Evolutionary conservation across 1,140 invertebrate species (phyloP).

Genomic region (Trypoxylus dichotomus): DNA sequence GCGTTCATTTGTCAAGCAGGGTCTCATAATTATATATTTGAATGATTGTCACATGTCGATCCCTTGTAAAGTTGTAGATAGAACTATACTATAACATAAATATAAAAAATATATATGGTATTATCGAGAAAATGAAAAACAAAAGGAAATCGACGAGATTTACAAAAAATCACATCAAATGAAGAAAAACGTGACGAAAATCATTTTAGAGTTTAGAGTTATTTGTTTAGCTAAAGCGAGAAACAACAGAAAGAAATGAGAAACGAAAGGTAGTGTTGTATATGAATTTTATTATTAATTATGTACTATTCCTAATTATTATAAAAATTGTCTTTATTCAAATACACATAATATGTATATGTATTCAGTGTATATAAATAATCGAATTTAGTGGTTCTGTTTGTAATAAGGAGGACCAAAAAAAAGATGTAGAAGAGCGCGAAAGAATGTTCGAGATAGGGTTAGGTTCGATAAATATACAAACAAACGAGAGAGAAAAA

Average conservation of each 20-base stretch:
- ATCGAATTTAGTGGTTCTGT: slow-evolving; percentile 49
- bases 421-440: slow-evolving; percentile 31
- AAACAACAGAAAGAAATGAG: neutral
- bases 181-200: neutral
- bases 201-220: slow-evolving; percentile 1
- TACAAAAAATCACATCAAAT: neutral
- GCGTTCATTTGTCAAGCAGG: slow-evolving; percentile 53
- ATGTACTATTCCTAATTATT: slow-evolving; percentile 30
- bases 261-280: slow-evolving; percentile 34
- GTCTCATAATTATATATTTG: slow-evolving; percentile 52
- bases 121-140: neutral
- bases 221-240: slow-evolving; percentile 23
- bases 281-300: slow-evolving; percentile 40
- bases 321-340: slow-evolving; percentile 40
- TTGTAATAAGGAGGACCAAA: slow-evolving; percentile 47
- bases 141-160: neutral
- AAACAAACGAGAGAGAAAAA: slow-evolving; percentile 12
- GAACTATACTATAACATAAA: slow-evolving; percentile 37
- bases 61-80: slow-evolving; percentile 38
- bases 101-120: slow-evolving; percentile 7
- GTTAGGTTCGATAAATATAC: neutral
- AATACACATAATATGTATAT: slow-evolving; percentile 31
- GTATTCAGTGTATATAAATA: slow-evolving; percentile 44
- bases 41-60: slow-evolving; percentile 45
- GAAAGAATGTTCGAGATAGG: slow-evolving; percentile 16